Evolutionary conservation across 2,113 vertebrate genomes (phyloP), one percentile per base, ranked within the genome.

Genomic region (Salminus brasiliensis): DNA sequence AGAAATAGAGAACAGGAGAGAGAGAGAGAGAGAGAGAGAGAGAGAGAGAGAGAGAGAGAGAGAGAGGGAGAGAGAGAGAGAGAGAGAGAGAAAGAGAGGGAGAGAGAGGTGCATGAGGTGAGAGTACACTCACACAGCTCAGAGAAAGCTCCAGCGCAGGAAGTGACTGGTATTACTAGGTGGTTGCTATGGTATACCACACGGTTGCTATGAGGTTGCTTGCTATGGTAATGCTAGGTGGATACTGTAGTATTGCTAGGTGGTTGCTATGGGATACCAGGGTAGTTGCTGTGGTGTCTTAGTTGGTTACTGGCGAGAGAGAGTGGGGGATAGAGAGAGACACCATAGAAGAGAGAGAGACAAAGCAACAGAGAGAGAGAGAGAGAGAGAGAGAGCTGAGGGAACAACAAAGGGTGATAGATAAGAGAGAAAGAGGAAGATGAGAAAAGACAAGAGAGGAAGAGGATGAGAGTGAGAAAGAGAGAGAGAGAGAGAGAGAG

Each of bases 131-230:
- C 93, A 63, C 87, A 94, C 93, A 93, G 92, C 94, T 93, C 88
- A 88, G 92, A 94, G 43, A 93, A 94, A 94, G 92, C 94, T 94
- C 95, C 94, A 95, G 91, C 93, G 92, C 92, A 94, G 95, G 94
- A 96, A 95, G 94, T 92, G 93, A 95, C 95, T 95, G n/a, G n/a
- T n/a, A n/a, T n/a, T n/a, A n/a, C n/a, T n/a, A n/a, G n/a, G n/a
- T n/a, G n/a, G n/a, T n/a, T n/a, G n/a, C n/a, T n/a, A n/a, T n/a
- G n/a, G n/a, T n/a, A n/a, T n/a, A n/a, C n/a, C n/a, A n/a, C n/a
- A n/a, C n/a, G n/a, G n/a, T n/a, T n/a, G n/a, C n/a, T n/a, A n/a
- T n/a, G n/a, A n/a, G n/a, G n/a, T n/a, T n/a, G n/a, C n/a, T n/a
- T n/a, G n/a, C n/a, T n/a, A n/a, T n/a, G n/a, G n/a, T n/a, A n/a